Conservation (phyloP, 2,113 vertebrate genomes). For the Urocynchramus pylzowi region DNA sequence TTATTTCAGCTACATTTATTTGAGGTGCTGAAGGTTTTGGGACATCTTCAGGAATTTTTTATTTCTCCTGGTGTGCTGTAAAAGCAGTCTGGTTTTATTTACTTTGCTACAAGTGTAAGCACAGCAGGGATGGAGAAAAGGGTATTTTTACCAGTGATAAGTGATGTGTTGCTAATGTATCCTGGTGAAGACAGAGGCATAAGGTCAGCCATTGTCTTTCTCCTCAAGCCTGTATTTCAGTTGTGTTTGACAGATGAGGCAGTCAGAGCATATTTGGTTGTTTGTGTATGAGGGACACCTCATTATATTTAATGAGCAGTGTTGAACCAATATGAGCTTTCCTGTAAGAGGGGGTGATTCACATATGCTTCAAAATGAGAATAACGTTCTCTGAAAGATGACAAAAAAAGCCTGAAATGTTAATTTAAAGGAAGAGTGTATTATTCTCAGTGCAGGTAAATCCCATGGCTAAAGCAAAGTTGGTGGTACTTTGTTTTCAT, state of each 20-base stretch:
- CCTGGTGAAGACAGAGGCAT: not conserved
- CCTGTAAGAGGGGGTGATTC: not conserved
- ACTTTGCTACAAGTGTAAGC: not conserved
- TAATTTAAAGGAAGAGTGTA: not conserved
- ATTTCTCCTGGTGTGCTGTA: not conserved
- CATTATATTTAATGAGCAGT: conserved; percentile 59
- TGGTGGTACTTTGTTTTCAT: not conserved
- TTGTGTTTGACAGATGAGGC: conserved; percentile 13
- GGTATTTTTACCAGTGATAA: not conserved
- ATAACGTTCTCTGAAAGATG: not conserved
- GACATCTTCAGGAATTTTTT: not conserved
- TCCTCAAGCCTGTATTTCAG: not conserved
- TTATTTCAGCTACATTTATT: not conserved
- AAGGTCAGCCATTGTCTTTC: not conserved
- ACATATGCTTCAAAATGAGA: not conserved
- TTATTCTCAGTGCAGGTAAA: not conserved
- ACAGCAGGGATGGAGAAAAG: not conserved
- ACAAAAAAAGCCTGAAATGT: not conserved
- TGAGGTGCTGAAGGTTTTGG: not conserved
- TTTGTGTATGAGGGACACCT: conserved; percentile 4
- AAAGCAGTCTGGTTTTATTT: not conserved
- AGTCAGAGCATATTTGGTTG: not conserved
- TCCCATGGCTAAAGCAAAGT: not conserved
- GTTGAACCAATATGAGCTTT: not conserved
- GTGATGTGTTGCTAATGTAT: not conserved